Evolutionary conservation across 2,888 invertebrate species (phyloP).

Genomic region (Teleogryllus oceanicus): DNA sequence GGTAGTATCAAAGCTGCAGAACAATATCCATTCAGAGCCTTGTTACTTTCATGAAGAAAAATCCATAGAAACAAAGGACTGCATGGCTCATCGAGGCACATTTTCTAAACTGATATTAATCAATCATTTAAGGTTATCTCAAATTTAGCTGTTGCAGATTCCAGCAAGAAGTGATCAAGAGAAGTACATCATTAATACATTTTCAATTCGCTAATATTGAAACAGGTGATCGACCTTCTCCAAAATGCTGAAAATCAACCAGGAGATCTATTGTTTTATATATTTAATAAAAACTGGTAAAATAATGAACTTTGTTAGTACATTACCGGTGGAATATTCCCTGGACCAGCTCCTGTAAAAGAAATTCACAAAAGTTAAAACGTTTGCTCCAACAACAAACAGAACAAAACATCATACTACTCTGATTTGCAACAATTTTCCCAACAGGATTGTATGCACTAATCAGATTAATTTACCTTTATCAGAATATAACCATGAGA

Average conservation of each 20-base stretch:
- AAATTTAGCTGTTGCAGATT: conserved; percentile 1
- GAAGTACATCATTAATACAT: no score
- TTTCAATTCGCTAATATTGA: no score
- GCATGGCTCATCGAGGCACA: conserved; percentile 25
- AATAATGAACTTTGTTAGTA: conserved; percentile 28
- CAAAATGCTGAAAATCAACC: neutral
- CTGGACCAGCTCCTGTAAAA: conserved; percentile 33
- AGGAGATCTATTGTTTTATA: no score
- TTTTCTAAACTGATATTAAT: neutral
- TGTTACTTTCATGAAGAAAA: neutral
- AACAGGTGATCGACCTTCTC: neutral
- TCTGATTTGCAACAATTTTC: no score
- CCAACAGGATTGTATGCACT: no score
- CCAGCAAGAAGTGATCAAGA: neutral
- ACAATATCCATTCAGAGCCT: no score
- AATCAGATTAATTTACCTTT: no score
- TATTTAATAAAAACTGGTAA: neutral
- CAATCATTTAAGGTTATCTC: neutral
- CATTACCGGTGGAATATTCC: conserved; percentile 36
- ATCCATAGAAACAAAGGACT: neutral
- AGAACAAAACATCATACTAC: no score
- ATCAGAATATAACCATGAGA: no score
- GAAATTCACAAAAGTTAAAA: neutral
- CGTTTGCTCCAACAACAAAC: no score
- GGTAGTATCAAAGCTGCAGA: no score